phyloP scores from a whole-genome alignment of 2,888 invertebrate species.

The Trachelus troglodyta region DNA sequence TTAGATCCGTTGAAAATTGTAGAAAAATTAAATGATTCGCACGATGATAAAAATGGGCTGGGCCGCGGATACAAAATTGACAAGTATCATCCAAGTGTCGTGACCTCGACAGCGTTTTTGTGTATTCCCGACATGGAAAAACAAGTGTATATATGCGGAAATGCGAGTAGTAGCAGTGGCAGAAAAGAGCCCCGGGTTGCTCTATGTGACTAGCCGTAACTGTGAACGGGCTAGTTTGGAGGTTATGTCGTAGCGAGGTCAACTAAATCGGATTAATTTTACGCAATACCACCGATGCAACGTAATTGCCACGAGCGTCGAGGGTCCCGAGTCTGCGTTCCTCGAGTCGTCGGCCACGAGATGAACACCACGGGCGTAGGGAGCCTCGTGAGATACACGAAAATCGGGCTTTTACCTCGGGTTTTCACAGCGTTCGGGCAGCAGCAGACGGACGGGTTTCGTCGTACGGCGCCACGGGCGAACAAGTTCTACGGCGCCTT shows the following conservation, averaged over 20 bases:
- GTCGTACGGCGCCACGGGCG: constrained; percentile 49
- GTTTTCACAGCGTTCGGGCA: constrained; percentile 45
- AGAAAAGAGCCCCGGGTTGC: neutral
- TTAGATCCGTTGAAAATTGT: neutral
- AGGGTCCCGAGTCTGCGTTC: constrained; percentile 30
- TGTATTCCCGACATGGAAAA: neutral
- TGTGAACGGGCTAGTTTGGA: constrained; percentile 27
- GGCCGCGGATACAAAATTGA: constrained; percentile 23
- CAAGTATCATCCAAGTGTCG: neutral
- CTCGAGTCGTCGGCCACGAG: constrained; percentile 30
- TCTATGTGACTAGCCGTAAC: neutral
- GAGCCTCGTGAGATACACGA: constrained; percentile 49
- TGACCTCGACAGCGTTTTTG: neutral
- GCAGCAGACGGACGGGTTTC: constrained; percentile 45
- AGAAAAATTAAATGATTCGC: neutral
- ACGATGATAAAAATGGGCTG: constrained; percentile 41
- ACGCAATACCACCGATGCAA: constrained; percentile 57
- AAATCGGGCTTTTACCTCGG: constrained; percentile 52
- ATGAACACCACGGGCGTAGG: constrained; percentile 48
- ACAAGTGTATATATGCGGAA: neutral
- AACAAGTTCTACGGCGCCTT: constrained; percentile 43
- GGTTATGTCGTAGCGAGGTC: constrained; percentile 60
- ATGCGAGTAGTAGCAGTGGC: neutral
- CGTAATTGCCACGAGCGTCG: constrained; percentile 44
- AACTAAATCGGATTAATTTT: constrained; percentile 64